These are phyloP conservation scores for Lycorma delicatula DNA, from an alignment of 1,140 invertebrate species.

Conservation along the genomic window DNA sequence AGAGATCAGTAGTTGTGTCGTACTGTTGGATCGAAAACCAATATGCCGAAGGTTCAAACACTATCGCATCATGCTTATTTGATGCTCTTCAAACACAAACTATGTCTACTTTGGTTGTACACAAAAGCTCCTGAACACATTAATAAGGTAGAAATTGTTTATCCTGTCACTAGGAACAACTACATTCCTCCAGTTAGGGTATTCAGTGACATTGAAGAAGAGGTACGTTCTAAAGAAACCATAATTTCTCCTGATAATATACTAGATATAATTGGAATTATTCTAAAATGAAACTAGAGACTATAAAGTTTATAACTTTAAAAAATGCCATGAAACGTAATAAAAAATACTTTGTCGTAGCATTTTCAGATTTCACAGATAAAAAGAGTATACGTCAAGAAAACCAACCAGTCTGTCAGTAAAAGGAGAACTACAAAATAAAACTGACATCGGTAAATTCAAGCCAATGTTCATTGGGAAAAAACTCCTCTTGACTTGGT, in stretches of 20 bases:
- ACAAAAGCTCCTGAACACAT: constrained; percentile 23
- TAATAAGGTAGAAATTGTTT: constrained; percentile 25
- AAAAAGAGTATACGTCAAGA: not conserved
- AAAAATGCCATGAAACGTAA: not conserved
- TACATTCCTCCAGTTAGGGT: constrained; percentile 32
- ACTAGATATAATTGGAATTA: not conserved
- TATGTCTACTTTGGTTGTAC: constrained; percentile 28
- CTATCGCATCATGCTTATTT: too few species aligned
- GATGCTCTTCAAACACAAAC: too few species aligned
- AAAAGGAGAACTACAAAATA: not conserved
- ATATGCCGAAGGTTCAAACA: too few species aligned
- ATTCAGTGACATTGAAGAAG: constrained; percentile 29
- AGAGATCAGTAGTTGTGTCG: too few species aligned
- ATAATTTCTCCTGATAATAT: not conserved
- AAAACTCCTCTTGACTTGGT: not conserved
- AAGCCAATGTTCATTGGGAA: not conserved
- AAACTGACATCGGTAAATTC: not conserved
- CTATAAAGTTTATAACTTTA: not conserved
- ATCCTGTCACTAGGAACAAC: constrained; percentile 29
- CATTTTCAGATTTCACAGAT: not conserved
- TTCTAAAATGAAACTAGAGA: not conserved
- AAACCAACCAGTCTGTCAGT: not conserved
- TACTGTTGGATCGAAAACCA: too few species aligned
- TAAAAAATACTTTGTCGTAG: not conserved
- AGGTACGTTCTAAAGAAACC: not conserved